Conservation (phyloP, 2,113 vertebrate genomes). For the Heterotilapia buettikoferi region DNA sequence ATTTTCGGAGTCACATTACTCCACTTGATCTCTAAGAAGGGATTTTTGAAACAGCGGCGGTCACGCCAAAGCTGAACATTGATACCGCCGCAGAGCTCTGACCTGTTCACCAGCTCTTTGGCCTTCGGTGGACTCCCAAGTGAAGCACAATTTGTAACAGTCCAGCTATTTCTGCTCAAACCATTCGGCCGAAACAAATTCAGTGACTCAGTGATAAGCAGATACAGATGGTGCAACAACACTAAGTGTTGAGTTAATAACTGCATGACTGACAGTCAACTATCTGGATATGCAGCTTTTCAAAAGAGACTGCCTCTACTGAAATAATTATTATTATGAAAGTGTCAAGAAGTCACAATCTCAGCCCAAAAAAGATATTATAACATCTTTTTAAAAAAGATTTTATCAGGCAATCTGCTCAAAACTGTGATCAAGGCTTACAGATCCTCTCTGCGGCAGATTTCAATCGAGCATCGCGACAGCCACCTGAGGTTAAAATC, state of each 20-base stretch:
- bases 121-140: constrained; percentile 56
- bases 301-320: not conserved
- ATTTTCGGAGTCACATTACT: not conserved
- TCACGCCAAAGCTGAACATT: not conserved
- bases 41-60: not conserved
- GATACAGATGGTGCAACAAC: constrained; percentile 36
- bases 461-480: constrained; percentile 23
- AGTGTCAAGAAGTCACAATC: not conserved
- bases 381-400: not conserved
- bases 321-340: not conserved
- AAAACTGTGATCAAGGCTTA: not conserved
- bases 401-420: not conserved
- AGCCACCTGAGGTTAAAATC: constrained; percentile 43
- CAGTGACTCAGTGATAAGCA: constrained; percentile 31
- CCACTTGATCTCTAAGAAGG: not conserved
- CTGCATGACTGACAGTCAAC: not conserved
- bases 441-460: not conserved
- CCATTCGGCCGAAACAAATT: constrained; percentile 68
- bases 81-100: not conserved
- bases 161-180: constrained; percentile 56
- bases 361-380: not conserved
- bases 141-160: constrained; percentile 65
- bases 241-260: not conserved
- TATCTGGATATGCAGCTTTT: not conserved
- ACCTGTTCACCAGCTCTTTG: constrained; percentile 53